phyloP scores from a whole-genome alignment of 1,140 invertebrate genomes.

The Trissolcus basalis region DNA sequence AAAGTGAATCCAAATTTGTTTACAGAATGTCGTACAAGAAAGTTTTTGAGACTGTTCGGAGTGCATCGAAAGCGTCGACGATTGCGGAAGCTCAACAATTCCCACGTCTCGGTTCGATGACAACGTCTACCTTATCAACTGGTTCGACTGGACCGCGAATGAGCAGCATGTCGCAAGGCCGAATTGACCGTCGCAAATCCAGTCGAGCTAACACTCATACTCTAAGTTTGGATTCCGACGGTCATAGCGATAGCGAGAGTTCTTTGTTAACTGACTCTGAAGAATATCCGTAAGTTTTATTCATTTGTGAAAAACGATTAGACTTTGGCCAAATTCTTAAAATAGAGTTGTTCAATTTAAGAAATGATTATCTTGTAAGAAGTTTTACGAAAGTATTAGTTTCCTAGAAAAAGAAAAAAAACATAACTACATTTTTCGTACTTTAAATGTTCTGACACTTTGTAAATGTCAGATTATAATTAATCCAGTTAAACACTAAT shows the following conservation, averaged over 20 bases:
- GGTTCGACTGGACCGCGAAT: slow-evolving; percentile 69
- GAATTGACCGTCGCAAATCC: slow-evolving; percentile 36
- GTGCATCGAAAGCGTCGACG: slow-evolving; percentile 81
- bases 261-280: slow-evolving; percentile 79
- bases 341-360: not conserved
- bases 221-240: slow-evolving; percentile 77
- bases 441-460: too few relatives aligned
- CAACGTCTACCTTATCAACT: slow-evolving; percentile 72
- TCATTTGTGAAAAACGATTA: too few relatives aligned
- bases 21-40: slow-evolving; percentile 84
- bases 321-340: not conserved
- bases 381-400: too few relatives aligned
- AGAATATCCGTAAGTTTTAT: slow-evolving; percentile 80
- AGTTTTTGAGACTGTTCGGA: slow-evolving; percentile 89
- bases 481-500: too few relatives aligned
- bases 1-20: too few relatives aligned
- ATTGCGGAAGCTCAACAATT: slow-evolving; percentile 69
- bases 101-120: slow-evolving; percentile 72
- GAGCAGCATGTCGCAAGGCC: slow-evolving; percentile 69
- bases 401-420: too few relatives aligned
- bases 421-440: too few relatives aligned
- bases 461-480: too few relatives aligned
- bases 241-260: slow-evolving; percentile 77
- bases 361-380: too few relatives aligned
- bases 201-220: slow-evolving; percentile 68